Evolutionary conservation across 2,113 vertebrate species (phyloP).

Genomic region (Blennius ocellaris): DNA sequence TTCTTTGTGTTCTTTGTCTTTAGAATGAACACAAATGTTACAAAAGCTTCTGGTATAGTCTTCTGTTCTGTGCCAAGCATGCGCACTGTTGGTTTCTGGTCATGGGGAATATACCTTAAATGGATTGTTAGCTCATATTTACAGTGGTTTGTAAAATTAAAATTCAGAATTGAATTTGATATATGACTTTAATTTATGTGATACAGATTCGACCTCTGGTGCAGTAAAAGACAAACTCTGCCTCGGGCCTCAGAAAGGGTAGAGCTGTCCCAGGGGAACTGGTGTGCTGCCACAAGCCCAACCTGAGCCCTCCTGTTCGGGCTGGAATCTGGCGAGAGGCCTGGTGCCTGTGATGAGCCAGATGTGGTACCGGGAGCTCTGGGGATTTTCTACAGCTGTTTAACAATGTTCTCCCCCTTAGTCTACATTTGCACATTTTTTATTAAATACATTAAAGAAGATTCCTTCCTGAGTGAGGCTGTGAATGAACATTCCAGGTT

Average conservation of each 20-base stretch:
- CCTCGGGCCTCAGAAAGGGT: constrained; percentile 36
- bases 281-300: constrained; percentile 64
- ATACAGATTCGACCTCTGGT: not conserved
- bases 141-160: not conserved
- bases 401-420: constrained; percentile 31
- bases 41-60: not conserved
- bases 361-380: constrained; percentile 75
- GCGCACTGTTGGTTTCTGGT: not conserved
- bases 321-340: constrained; percentile 57
- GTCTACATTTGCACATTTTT: constrained; percentile 24
- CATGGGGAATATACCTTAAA: not conserved
- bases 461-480: not conserved
- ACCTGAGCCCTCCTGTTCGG: constrained; percentile 63
- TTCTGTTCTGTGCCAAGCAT: not conserved
- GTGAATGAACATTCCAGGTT: constrained; percentile 4
- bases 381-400: constrained; percentile 62
- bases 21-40: not conserved
- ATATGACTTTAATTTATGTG: not conserved
- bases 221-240: constrained; percentile 9
- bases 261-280: constrained; percentile 34
- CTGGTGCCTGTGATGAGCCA: constrained; percentile 72
- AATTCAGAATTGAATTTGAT: too few species aligned
- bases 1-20: not conserved
- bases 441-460: constrained; percentile 25
- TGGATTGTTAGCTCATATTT: not conserved